These are phyloP conservation scores for Rousettus madagascariensis DNA, from an alignment of 2,797 vertebrate species.

Conservation along the genomic window DNA sequence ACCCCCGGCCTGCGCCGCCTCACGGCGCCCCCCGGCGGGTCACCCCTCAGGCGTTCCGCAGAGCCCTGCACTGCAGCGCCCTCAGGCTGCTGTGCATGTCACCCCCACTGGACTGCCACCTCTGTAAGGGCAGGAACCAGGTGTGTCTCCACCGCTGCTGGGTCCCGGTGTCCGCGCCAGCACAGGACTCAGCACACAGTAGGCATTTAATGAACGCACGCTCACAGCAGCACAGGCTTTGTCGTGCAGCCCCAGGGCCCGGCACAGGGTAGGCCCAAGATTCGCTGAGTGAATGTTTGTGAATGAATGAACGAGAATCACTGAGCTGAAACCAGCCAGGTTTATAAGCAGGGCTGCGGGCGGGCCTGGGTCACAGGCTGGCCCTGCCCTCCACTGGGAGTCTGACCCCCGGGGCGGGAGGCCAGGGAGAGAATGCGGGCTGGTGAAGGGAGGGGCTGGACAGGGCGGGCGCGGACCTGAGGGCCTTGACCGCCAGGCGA, in stretches of 20 bases:
- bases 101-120: neutral
- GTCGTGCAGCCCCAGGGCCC: no score
- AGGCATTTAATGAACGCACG: neutral
- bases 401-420: neutral
- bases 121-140: accelerated
- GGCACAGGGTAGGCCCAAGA: accelerated
- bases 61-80: neutral
- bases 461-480: no score
- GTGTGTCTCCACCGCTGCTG: neutral
- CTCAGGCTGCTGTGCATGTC: accelerated
- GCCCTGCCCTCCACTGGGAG: no score
- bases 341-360: neutral
- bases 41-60: accelerated
- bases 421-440: neutral
- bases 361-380: neutral
- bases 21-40: neutral
- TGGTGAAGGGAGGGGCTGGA: neutral
- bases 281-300: neutral
- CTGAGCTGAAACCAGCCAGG: neutral
- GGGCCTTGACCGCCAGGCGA: no score
- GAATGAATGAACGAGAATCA: neutral
- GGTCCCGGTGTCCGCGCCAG: neutral
- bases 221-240: accelerated
- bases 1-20: neutral
- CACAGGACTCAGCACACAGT: neutral